Evolutionary conservation across 2,888 invertebrate genomes (phyloP).

Genomic region (Leucophora obtusa): DNA sequence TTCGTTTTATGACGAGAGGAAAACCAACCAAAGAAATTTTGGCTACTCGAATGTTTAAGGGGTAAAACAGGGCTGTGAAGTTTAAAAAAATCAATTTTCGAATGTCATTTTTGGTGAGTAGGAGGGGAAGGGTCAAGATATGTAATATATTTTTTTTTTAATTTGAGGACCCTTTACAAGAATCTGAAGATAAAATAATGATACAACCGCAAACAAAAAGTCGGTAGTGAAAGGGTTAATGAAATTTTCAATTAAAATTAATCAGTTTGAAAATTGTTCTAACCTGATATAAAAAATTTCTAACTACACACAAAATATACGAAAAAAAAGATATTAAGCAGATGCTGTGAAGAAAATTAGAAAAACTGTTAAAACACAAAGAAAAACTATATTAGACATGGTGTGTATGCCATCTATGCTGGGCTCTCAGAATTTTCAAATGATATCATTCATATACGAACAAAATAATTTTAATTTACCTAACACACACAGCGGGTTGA

Average conservation of each 20-base stretch:
- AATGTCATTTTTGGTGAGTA: no score
- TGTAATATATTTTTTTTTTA: no score
- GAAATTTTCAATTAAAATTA: background rate
- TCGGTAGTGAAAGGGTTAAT: no score
- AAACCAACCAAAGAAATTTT: no score
- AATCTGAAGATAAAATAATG: no score
- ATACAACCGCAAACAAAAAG: no score
- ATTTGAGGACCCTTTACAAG: no score
- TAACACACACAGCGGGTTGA: conserved; percentile 21
- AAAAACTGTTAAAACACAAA: conserved; percentile 1
- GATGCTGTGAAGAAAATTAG: conserved; percentile 43
- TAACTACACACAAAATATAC: background rate
- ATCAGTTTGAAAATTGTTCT: conserved; percentile 2
- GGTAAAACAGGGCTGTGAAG: no score
- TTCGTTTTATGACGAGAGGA: no score
- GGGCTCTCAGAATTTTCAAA: conserved; percentile 54
- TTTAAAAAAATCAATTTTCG: no score
- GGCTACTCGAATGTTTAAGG: no score
- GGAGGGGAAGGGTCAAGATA: no score
- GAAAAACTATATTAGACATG: conserved; percentile 16
- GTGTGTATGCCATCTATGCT: conserved; percentile 43
- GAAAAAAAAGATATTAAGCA: conserved; percentile 7
- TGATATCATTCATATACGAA: background rate
- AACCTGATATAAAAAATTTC: conserved; percentile 15
- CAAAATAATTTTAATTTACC: conserved; percentile 3